Evolutionary conservation across 2,797 vertebrate genomes (phyloP).

Genomic region (Malurus splendens): DNA sequence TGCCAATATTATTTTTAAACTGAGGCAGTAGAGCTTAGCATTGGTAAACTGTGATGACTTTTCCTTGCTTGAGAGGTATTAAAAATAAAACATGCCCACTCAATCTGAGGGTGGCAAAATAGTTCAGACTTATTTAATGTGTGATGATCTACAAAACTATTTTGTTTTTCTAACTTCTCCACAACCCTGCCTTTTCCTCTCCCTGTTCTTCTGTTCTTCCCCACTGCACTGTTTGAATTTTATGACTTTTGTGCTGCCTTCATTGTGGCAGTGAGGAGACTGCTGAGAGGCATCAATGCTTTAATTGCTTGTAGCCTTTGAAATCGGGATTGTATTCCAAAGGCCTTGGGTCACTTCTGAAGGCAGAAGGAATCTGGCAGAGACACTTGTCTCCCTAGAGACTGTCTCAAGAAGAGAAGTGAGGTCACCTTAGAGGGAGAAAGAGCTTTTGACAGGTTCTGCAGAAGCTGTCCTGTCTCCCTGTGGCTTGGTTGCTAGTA

Average conservation of each 20-base stretch:
- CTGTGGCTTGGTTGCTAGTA: background rate
- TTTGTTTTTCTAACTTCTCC: background rate
- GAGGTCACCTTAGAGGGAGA: background rate
- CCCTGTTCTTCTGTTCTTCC: background rate
- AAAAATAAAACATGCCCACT: background rate
- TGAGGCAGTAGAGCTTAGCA: background rate
- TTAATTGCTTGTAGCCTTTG: background rate
- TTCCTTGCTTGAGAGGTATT: too few relatives aligned
- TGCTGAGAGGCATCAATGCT: background rate
- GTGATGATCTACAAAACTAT: background rate
- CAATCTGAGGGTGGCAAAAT: constrained; percentile 10
- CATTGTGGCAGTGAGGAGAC: background rate
- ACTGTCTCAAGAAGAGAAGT: background rate
- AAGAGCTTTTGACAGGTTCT: background rate
- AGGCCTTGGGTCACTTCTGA: background rate
- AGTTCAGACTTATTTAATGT: constrained; percentile 11
- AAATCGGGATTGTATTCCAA: background rate
- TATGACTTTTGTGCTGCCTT: background rate
- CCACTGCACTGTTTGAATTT: background rate
- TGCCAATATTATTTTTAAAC: background rate
- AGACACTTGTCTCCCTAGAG: background rate
- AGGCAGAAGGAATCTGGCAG: background rate
- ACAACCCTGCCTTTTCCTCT: background rate
- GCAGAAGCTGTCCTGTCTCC: background rate
- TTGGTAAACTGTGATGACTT: background rate